phyloP scores from a whole-genome alignment of 2,797 vertebrate species.

The Tokudaia tokunoshimensis region DNA sequence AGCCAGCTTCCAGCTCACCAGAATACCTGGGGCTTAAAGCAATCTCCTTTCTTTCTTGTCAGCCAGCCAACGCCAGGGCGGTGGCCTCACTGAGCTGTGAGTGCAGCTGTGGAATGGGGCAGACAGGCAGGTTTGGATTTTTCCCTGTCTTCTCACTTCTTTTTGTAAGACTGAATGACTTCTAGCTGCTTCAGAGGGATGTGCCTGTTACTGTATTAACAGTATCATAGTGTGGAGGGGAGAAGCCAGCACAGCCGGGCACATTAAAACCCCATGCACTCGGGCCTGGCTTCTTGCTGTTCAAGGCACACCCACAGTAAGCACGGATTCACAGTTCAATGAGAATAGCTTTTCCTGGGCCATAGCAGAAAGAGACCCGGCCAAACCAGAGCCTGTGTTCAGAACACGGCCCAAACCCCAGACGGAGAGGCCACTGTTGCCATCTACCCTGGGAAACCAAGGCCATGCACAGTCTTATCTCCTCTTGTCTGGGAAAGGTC shows the following conservation, averaged over 20 bases:
- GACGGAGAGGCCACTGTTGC: fast-evolving
- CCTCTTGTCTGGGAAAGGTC: not conserved
- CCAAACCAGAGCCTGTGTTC: not conserved
- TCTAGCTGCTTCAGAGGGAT: conserved; percentile 69
- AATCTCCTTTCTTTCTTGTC: conserved; percentile 74
- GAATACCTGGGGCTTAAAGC: conserved; percentile 81
- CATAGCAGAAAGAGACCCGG: not conserved
- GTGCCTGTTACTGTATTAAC: not conserved
- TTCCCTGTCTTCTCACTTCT: conserved; percentile 69
- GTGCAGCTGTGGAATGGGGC: not conserved
- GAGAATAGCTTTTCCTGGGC: not conserved
- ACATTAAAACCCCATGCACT: not conserved
- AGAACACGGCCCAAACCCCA: no score
- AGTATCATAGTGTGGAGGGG: not conserved
- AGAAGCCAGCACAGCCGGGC: conserved; percentile 55
- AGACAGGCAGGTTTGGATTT: conserved; percentile 56
- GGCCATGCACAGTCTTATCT: no score
- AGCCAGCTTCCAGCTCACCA: conserved; percentile 75
- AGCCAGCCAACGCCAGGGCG: conserved; percentile 55
- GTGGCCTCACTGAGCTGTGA: not conserved
- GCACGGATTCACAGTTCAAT: not conserved
- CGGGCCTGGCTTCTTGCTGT: not conserved
- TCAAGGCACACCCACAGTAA: not conserved
- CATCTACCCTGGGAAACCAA: no score
- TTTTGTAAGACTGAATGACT: conserved; percentile 19